Base-by-base conservation (phyloP, 2,888 invertebrate genomes). In the Drosophila sordidula region DNA sequence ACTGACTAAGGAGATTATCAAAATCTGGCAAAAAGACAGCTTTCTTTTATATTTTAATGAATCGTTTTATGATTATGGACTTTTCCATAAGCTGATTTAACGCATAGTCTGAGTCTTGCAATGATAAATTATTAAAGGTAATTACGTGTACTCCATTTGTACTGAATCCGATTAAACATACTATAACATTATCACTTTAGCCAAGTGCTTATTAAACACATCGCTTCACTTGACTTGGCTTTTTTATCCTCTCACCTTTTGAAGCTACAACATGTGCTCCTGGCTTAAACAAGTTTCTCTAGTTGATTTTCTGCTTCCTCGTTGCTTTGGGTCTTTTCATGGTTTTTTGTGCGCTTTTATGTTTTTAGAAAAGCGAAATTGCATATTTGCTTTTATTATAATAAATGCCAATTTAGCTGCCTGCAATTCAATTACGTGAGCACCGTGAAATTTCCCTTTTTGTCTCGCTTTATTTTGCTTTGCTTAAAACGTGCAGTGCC, bases 351-450 rank as follows among this genome's bases (percentile, higher is more conserved):
- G 64, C 25, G 34, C 34, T 57, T 42, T 47, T 52, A 39, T 41
- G 25, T 14, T 55, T 51, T 72, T 50, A 22, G 52, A 52, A 72
- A 89, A 87, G 75, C 81, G 63, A 83, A 83, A 87, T 89, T 83
- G 87, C 83, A 89, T 89, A 87, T 83, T 83, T 83, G 89, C 87
- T 83, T 87, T 87, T 87, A 89, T 87, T 89, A 80, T 89, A 87
- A 83, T 89, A 83, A 83, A 89, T 83, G 85, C 78, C 83, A 83
- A 83, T 83, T 83, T 89, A 70, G 87, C 70, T 74, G 85, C 61
- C 87, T 87, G 85, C 87, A 89, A 77, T 89, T 83, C 87, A 83
- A 83, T 83, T 83, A 83, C 83, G 83, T 83, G 83, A 83, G 82
- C 89, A 72, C 69, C 61, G 70, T 67, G 56, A 80, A 83, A 80